phyloP scores from a whole-genome alignment of 2,797 vertebrate species.

The Margarornis squamiger region DNA sequence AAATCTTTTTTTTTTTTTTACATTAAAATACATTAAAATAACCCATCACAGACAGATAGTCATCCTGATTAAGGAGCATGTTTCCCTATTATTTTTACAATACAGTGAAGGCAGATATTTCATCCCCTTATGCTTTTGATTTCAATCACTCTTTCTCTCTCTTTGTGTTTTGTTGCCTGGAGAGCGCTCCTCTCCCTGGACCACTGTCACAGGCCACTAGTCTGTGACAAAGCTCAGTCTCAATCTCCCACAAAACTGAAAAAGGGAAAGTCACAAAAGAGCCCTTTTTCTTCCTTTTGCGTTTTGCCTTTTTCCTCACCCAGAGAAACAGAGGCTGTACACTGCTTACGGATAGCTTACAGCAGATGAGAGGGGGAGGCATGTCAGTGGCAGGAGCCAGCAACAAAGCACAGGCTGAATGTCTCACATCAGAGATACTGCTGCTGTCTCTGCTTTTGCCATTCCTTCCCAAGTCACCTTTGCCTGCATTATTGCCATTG shows the following conservation, averaged over 20 bases:
- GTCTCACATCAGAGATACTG: not conserved
- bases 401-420: not conserved
- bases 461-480: not conserved
- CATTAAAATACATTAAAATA: not conserved
- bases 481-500: not conserved
- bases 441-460: not conserved
- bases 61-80: not conserved
- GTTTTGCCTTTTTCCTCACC: constrained; percentile 19
- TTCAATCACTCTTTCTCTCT: not conserved
- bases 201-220: constrained; percentile 61
- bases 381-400: not conserved
- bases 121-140: not conserved
- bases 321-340: not conserved
- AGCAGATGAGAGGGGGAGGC: not conserved
- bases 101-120: not conserved
- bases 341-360: not conserved
- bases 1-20: not conserved
- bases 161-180: constrained; percentile 52
- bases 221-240: constrained; percentile 64
- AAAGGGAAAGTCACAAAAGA: constrained; percentile 56
- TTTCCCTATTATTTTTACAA: not conserved
- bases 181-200: constrained; percentile 37
- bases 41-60: not conserved
- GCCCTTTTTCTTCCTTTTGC: not conserved
- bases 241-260: constrained; percentile 54